phyloP scores from a whole-genome alignment of 2,888 invertebrate genomes.

The Tetragonisca angustula region DNA sequence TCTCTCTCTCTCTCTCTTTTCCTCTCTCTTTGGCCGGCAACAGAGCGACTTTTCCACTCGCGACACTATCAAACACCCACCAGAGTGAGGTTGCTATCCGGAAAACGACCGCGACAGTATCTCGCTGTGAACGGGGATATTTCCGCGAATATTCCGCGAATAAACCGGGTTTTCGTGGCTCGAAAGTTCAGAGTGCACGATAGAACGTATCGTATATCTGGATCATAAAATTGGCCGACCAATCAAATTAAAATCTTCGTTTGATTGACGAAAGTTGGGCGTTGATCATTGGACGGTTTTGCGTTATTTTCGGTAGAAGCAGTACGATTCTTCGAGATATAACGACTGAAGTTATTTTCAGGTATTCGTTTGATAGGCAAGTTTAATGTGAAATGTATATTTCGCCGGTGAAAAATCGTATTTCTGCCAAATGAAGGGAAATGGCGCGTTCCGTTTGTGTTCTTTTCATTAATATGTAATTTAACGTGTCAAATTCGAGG shows the following conservation, averaged over 20 bases:
- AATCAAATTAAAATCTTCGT: neutral
- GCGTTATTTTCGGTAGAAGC: too few species aligned
- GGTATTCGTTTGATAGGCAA: neutral
- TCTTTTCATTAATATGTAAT: neutral
- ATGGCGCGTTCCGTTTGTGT: neutral
- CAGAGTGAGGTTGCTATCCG: conserved; percentile 9
- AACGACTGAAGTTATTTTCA: too few species aligned
- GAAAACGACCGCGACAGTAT: conserved; percentile 18
- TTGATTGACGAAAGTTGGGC: neutral
- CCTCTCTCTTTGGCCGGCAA: neutral
- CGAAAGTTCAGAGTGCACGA: neutral
- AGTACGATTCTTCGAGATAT: too few species aligned
- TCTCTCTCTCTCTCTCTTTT: neutral
- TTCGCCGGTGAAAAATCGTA: neutral
- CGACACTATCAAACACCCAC: conserved; percentile 44
- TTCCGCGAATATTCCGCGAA: neutral
- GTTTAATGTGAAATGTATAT: neutral
- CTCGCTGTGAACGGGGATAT: neutral
- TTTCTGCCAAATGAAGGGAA: neutral
- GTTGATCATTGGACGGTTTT: too few species aligned
- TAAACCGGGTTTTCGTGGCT: neutral
- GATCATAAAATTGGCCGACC: neutral
- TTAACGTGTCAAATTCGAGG: neutral
- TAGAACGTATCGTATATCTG: neutral
- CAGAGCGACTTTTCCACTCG: neutral